Conservation (phyloP, 2,113 vertebrate genomes). For the Capreolus pygargus region DNA sequence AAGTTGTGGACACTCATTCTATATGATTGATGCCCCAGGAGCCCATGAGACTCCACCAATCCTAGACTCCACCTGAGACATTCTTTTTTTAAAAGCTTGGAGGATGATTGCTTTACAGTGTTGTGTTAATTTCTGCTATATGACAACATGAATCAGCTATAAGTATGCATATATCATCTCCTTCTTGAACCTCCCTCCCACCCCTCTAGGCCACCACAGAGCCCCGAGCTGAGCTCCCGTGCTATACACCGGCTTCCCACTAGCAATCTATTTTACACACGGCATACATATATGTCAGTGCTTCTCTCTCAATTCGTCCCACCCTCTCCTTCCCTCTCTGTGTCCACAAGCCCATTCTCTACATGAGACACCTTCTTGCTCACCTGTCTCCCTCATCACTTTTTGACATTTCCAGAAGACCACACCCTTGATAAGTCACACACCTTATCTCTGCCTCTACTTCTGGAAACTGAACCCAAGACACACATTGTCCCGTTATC, state of each 20-base stretch:
- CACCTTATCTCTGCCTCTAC: neutral
- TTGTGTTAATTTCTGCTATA: neutral
- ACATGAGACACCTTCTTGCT: neutral
- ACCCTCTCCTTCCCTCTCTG: neutral
- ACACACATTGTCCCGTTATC: accelerated
- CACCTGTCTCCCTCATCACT: neutral
- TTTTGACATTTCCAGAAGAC: neutral
- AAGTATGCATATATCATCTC: neutral
- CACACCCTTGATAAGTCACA: too few relatives aligned
- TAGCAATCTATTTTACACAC: neutral
- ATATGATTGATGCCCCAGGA: neutral
- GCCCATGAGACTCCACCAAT: neutral
- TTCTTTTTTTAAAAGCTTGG: neutral
- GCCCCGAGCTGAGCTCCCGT: neutral
- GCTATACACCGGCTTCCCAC: neutral
- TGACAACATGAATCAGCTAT: neutral
- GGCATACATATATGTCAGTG: neutral
- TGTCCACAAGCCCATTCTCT: neutral
- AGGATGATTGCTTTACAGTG: neutral
- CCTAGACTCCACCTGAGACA: neutral
- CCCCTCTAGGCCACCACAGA: neutral
- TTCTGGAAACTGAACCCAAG: neutral
- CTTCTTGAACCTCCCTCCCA: neutral
- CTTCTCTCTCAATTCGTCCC: accelerated
- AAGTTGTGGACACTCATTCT: too few relatives aligned